Conservation (phyloP, 2,888 invertebrate species). For the Eremobia ochroleuca region DNA sequence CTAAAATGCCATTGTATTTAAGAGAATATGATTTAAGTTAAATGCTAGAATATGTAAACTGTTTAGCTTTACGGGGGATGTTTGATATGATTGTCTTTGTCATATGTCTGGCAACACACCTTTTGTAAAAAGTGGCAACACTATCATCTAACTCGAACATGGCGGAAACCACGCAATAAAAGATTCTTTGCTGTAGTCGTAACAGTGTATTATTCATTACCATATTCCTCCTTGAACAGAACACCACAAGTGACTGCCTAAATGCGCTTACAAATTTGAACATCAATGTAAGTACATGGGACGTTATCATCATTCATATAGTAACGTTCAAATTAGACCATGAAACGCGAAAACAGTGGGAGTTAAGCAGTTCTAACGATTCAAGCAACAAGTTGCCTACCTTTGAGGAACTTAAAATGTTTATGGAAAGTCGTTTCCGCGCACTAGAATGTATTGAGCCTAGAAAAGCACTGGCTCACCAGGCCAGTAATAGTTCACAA, state of each 20-base stretch:
- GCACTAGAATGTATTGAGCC: slow-evolving; percentile 60
- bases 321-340: slow-evolving; percentile 52
- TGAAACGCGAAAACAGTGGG: slow-evolving; percentile 59
- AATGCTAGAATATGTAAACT: no score
- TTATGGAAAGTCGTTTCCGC: slow-evolving; percentile 52
- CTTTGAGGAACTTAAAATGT: slow-evolving; percentile 26
- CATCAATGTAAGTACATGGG: slow-evolving; percentile 45
- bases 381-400: slow-evolving; percentile 11
- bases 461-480: slow-evolving; percentile 11
- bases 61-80: no score
- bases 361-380: slow-evolving; percentile 30
- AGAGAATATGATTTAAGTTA: no score
- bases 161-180: no score
- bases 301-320: slow-evolving; percentile 54
- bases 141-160: no score
- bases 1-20: no score
- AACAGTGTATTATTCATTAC: no score
- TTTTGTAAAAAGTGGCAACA: no score
- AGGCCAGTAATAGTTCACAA: slow-evolving; percentile 9
- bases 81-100: no score
- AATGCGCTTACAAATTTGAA: slow-evolving; percentile 41
- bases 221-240: no score
- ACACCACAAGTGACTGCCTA: slow-evolving; percentile 58
- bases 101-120: no score
- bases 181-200: no score